These are phyloP conservation scores for Craniophora ligustri DNA, from an alignment of 2,888 invertebrate genomes.

Conservation along the genomic window DNA sequence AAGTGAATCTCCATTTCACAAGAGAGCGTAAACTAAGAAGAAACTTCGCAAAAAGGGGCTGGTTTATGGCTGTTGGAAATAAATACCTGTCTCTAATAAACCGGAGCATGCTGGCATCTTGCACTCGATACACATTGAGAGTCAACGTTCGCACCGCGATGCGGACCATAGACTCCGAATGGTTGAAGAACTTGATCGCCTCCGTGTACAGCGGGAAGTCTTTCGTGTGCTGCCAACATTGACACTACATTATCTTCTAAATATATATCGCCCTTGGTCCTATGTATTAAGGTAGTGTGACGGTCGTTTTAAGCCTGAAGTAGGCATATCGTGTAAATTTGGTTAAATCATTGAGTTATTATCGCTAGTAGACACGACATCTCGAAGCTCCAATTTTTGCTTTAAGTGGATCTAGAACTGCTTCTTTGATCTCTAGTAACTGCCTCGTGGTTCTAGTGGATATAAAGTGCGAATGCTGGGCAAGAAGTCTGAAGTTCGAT, in stretches of 20 bases:
- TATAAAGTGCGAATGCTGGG: too few species aligned
- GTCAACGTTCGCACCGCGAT: slow-evolving; percentile 99
- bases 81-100: slow-evolving; percentile 96
- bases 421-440: too few species aligned
- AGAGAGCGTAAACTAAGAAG: background rate
- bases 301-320: slow-evolving; percentile 16
- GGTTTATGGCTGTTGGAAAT: background rate
- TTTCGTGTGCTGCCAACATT: slow-evolving; percentile 94
- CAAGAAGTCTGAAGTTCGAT: too few species aligned
- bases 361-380: too few species aligned
- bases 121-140: slow-evolving; percentile 98
- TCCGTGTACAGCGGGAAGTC: slow-evolving; percentile 99
- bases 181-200: slow-evolving; percentile 99
- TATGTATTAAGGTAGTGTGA: too few species aligned
- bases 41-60: background rate
- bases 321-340: slow-evolving; percentile 6
- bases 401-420: too few species aligned
- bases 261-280: slow-evolving; percentile 12
- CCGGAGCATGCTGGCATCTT: slow-evolving; percentile 97
- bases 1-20: too few species aligned
- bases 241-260: slow-evolving; percentile 5
- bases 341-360: background rate
- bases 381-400: too few species aligned
- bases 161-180: slow-evolving; percentile 99
- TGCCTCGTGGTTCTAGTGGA: too few species aligned